Conservation (phyloP, 92 coral and sea anemone genomes). For the Porites cylindrica region DNA sequence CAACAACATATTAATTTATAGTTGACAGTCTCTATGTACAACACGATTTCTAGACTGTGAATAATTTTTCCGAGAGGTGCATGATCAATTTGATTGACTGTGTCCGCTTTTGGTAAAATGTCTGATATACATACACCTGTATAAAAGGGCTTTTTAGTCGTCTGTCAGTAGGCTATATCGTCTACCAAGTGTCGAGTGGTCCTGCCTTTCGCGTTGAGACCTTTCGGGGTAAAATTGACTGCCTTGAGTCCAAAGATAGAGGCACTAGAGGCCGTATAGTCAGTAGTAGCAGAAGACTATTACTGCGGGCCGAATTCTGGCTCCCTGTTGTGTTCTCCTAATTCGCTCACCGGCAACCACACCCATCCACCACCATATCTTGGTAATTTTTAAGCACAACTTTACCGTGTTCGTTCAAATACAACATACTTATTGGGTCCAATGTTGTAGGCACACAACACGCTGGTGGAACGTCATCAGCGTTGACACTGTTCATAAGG, state of each 20-base stretch:
- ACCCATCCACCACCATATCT: constrained; percentile 96
- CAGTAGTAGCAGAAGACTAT: constrained; percentile 13
- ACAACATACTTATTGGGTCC: constrained; percentile 86
- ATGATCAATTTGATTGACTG: constrained; percentile 23
- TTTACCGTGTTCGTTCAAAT: constrained; percentile 69
- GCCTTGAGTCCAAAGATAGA: constrained; percentile 15
- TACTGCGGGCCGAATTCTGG: neutral
- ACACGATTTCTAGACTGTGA: constrained; percentile 12
- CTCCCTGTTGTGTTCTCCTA: too few relatives aligned
- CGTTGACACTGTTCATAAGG: constrained; percentile 80
- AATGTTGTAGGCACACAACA: constrained; percentile 96
- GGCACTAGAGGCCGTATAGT: constrained; percentile 4
- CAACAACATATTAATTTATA: constrained; percentile 24
- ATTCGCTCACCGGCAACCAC: constrained; percentile 87
- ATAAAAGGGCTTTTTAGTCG: neutral
- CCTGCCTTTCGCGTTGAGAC: constrained; percentile 12
- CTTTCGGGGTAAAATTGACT: constrained; percentile 1
- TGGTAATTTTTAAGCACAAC: constrained; percentile 90
- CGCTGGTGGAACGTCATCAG: constrained; percentile 77
- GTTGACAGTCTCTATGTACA: constrained; percentile 32
- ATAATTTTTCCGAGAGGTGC: constrained; percentile 32
- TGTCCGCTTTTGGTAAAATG: constrained; percentile 3
- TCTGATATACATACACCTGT: neutral
- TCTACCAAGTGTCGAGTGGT: constrained; percentile 24
- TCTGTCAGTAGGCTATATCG: constrained; percentile 8